Evolutionary conservation across 1,140 invertebrate genomes (phyloP), one percentile per base, ranked within the genome.

Genomic region (Drosophila parabipectinata): DNA sequence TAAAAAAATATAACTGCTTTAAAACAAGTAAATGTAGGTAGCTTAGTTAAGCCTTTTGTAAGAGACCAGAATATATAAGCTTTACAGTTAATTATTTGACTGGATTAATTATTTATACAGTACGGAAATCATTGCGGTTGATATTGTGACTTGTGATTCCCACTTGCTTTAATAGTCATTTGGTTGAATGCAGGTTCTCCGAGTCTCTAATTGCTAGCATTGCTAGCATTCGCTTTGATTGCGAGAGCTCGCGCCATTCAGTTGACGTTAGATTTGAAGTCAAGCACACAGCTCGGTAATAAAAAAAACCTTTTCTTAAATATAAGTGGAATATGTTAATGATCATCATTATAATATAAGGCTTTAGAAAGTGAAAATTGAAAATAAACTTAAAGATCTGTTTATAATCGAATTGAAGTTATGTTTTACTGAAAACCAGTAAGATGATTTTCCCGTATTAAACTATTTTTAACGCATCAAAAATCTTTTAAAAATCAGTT

Each of bases 391-490:
- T 7, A 28, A 28, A 28, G 26, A 28, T 28, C 26, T 28, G 4
- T 28, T 28, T 6, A 28, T 4, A 34, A 24, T 24, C 34, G 32
- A 37, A 30, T 28, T 14, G 28, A 72, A 28, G 55, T 71, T 45
- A 3, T 47, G 45, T 18, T 50, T 15, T 45, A 30, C 54, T 71
- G 32, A 45, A 62, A 30, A 51, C 61, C 64, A 84, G 58, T 72
- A 50, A 44, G 66, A 61, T 81, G 81, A 18, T 18, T 54, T 61
- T 55, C 81, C 52, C 74, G 81, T 75, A 71, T 63, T 34, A 18
- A 72, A 87, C 82, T 87, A 79, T 82, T 87, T 85, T 47, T 4
- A 60, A 28, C 82, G 47, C n/a, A 72, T 54, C 18, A 14, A 39
- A 78, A 62, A 63, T 62, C 9, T 18, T 48, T 18, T 39, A 54